Conservation (phyloP, 2,888 invertebrate species). For the Melieria picta region DNA sequence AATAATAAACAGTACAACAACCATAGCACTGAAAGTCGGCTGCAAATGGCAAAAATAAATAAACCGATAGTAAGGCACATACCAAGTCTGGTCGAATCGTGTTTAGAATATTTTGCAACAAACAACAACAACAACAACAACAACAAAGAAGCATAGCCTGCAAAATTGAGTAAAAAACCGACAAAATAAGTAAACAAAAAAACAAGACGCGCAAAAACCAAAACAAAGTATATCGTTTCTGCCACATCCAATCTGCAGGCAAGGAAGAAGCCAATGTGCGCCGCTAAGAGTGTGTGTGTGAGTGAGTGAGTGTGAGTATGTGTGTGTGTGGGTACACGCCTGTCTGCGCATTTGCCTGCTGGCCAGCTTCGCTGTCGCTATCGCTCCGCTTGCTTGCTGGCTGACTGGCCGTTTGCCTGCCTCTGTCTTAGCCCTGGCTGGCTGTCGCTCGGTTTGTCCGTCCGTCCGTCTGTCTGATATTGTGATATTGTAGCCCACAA, state of each 20-base stretch:
- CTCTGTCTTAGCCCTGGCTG: not conserved
- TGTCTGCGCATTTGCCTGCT: too few species aligned
- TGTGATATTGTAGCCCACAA: conserved; percentile 16
- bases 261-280: not conserved
- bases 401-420: not conserved
- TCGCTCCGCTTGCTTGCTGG: too few species aligned
- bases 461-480: conserved; percentile 10
- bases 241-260: not conserved
- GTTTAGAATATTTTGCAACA: conserved; percentile 7
- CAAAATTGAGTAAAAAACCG: too few species aligned
- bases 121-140: not conserved
- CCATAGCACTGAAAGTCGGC: not conserved
- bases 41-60: too few species aligned
- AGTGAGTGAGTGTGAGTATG: not conserved
- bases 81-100: not conserved
- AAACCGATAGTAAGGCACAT: not conserved
- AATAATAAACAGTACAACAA: not conserved
- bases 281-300: too few species aligned
- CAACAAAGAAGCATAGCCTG: too few species aligned
- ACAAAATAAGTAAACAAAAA: not conserved
- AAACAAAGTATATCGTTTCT: not conserved
- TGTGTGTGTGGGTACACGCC: not conserved
- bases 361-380: too few species aligned
- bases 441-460: not conserved
- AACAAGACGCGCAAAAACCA: not conserved